Conservation (phyloP, 2,797 vertebrate species). For the Pagetopsis macropterus region DNA sequence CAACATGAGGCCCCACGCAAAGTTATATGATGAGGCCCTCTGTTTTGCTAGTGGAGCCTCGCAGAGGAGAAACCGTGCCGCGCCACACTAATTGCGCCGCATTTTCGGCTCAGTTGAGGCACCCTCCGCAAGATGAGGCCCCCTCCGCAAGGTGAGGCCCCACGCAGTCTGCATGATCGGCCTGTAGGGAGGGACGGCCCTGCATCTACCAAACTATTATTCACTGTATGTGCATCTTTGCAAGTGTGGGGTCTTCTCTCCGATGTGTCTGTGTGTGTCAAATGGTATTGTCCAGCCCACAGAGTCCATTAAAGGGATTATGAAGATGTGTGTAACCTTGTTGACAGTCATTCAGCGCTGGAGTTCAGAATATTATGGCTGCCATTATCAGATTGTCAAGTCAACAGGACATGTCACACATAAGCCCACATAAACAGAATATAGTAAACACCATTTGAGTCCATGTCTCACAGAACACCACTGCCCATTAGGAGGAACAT, state of each 20-base stretch:
- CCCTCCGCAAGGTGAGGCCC: no score
- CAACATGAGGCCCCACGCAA: no score
- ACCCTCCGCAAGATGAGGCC: no score
- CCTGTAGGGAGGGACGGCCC: no score
- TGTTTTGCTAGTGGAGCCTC: no score
- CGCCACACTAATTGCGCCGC: no score
- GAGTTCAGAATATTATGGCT: slow-evolving; percentile 66
- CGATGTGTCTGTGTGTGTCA: slow-evolving; percentile 21
- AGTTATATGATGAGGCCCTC: no score
- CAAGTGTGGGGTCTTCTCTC: slow-evolving; percentile 9
- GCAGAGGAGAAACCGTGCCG: no score
- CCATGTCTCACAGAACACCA: slow-evolving; percentile 48
- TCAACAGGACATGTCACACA: slow-evolving; percentile 57
- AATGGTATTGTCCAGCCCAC: slow-evolving; percentile 48
- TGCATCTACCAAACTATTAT: neutral
- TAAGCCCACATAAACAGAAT: slow-evolving; percentile 60
- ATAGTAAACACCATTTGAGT: slow-evolving; percentile 64
- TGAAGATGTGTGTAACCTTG: slow-evolving; percentile 54
- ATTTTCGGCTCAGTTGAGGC: no score
- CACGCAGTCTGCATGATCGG: no score
- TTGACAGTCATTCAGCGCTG: slow-evolving; percentile 57
- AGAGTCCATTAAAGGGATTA: slow-evolving; percentile 71
- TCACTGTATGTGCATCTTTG: neutral
- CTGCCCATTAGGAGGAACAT: slow-evolving; percentile 57
- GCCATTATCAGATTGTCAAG: slow-evolving; percentile 64